Evolutionary conservation across 2,888 invertebrate species (phyloP), one percentile per base, ranked within the genome.

Genomic region (Odontocerum albicorne): DNA sequence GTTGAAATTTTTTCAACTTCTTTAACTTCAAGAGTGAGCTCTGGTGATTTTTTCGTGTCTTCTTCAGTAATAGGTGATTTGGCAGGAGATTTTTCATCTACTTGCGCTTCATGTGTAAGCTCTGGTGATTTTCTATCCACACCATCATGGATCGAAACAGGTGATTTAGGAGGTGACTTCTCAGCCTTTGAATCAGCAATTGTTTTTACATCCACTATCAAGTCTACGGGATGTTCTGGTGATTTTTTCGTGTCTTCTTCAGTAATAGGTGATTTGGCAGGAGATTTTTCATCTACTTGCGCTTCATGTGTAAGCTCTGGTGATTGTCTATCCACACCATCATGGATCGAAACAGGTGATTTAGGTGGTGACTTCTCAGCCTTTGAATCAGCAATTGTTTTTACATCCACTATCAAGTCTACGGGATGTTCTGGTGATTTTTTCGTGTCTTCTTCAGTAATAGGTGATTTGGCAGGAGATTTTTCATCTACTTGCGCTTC

Each of bases 211-310:
- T n/a, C n/a, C n/a, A n/a, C n/a, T n/a, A n/a, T n/a, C n/a, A n/a
- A n/a, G n/a, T n/a, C n/a, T n/a, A n/a, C n/a, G n/a, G n/a, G n/a
- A 6, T 39, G 10, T 8, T 10, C 16, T 3, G 39, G 39, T 2
- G 13, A 13, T 39, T 13, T 19, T 15, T 17, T 39, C 6, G n/a
- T 19, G 17, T 8, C 1, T 17, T 13, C 27, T 7, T n/a, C n/a
- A n/a, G n/a, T n/a, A n/a, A n/a, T n/a, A n/a, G 43, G 43, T 22
- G 43, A 43, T 12, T 43, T 43, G 3, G 43, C 4, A 15, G 15
- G 6, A 7, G 17, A 16, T 40, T 8, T 12, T 8, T 40, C 15
- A 10, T 8, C 15, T 8, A 4, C 12, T 40, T 40, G 8, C n/a
- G n/a, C n/a, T n/a, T n/a, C n/a, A n/a, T n/a, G n/a, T n/a, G n/a